Percentiles rank a stretch among this genome's conserved stretches.
phyloP scores from a whole-genome alignment of 2,797 vertebrate genomes.

The Notamacropus eugenii region DNA sequence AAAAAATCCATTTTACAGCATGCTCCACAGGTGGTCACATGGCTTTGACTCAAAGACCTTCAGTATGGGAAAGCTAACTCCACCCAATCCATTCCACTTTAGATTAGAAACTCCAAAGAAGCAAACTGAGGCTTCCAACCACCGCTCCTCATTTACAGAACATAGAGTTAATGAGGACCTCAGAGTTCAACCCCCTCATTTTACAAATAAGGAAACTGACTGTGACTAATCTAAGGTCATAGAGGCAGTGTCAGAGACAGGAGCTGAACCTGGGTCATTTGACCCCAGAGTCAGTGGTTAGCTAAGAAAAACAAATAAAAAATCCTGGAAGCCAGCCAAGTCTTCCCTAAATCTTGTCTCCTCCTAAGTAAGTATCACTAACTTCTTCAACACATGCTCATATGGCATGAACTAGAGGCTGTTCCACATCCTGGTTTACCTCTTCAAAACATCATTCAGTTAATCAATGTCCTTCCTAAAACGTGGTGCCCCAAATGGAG shows the following conservation, averaged over 20 bases:
- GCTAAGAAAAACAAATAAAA: not conserved
- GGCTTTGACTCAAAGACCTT: not conserved
- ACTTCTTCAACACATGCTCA: not conserved
- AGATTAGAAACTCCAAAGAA: not conserved
- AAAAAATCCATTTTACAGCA: not conserved
- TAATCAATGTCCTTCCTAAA: not conserved
- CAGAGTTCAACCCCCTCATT: not conserved
- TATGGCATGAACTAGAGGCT: not conserved
- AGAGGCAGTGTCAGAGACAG: not conserved
- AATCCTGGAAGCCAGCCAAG: not conserved
- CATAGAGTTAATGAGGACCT: not conserved
- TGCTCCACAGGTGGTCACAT: not conserved
- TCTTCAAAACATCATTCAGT: not conserved
- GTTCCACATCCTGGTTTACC: not conserved
- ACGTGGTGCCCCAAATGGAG: not conserved
- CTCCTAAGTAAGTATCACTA: not conserved
- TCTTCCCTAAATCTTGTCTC: not conserved
- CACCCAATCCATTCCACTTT: not conserved
- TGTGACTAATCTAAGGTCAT: not conserved
- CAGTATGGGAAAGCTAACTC: not conserved
- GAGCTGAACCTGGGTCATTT: not conserved
- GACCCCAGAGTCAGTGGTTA: not conserved
- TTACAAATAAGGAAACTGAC: not conserved
- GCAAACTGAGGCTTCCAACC: not conserved
- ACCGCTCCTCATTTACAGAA: not conserved